These are phyloP conservation scores for Caenorhabditis remanei DNA, from an alignment of 1,140 invertebrate genomes.

Conservation along the genomic window DNA sequence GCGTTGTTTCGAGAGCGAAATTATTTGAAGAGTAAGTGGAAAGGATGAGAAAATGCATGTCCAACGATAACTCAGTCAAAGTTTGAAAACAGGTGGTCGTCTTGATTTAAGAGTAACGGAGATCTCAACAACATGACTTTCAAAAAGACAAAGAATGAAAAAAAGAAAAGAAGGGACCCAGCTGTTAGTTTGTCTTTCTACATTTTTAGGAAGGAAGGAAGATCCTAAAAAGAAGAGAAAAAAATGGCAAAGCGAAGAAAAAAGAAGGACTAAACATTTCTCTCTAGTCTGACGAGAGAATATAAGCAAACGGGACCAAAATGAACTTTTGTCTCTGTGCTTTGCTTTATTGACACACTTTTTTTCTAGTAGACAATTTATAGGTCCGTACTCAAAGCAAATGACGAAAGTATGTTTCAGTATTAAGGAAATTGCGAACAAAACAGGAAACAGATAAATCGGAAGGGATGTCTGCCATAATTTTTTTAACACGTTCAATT, in stretches of 20 bases:
- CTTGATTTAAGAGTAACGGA: slow-evolving; percentile 19
- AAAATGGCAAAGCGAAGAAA: neutral
- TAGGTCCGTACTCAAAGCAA: neutral
- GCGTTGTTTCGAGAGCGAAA: neutral
- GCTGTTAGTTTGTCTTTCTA: slow-evolving; percentile 40
- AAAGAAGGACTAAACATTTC: slow-evolving; percentile 29
- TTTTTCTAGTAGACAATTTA: neutral
- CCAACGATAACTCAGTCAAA: neutral
- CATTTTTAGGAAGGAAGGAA: neutral
- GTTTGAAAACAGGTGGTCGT: slow-evolving; percentile 34
- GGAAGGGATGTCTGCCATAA: too few species aligned
- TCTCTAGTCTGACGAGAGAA: slow-evolving; percentile 1
- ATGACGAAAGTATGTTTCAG: neutral
- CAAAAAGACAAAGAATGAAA: neutral
- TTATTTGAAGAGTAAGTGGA: slow-evolving; percentile 2
- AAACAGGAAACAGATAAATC: neutral
- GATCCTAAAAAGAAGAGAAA: slow-evolving; percentile 4
- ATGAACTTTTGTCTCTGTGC: slow-evolving; percentile 23
- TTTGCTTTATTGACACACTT: neutral
- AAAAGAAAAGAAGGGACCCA: slow-evolving; percentile 17
- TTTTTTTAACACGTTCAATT: too few species aligned
- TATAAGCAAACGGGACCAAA: neutral
- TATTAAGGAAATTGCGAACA: neutral
- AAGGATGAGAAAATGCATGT: neutral
- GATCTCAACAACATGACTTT: slow-evolving; percentile 14